These are phyloP conservation scores for Cephus spinipes DNA, from an alignment of 2,888 invertebrate species.

Conservation along the genomic window DNA sequence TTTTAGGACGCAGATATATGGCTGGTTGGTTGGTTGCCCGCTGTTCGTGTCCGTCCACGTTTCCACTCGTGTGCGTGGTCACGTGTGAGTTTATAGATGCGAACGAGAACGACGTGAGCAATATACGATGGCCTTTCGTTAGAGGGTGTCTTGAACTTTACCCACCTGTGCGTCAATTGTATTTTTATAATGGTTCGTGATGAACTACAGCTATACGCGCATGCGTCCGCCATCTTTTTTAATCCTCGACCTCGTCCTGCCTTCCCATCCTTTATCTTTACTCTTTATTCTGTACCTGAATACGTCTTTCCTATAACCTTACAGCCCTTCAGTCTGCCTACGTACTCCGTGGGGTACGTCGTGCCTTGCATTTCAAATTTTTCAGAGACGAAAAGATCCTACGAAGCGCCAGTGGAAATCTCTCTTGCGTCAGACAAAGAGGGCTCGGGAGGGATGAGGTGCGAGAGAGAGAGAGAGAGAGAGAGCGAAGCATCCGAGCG, in stretches of 20 bases:
- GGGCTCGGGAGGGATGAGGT: conserved; percentile 31
- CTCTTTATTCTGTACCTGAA: not conserved
- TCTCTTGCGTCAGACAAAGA: conserved; percentile 3
- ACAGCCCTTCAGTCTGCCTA: conserved; percentile 18
- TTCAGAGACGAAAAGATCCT: conserved; percentile 27
- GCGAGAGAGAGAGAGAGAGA: conserved; percentile 39
- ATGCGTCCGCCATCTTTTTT: conserved; percentile 27
- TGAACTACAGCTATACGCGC: not conserved
- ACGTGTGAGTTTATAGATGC: conserved; percentile 39
- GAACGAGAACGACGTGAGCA: conserved; percentile 45
- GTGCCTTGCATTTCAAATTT: conserved; percentile 46
- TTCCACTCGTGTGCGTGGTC: conserved; percentile 26
- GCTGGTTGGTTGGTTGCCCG: conserved; percentile 53
- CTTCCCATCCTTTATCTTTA: conserved; percentile 22
- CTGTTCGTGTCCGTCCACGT: conserved; percentile 41
- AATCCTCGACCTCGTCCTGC: conserved; percentile 32
- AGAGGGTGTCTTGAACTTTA: conserved; percentile 46
- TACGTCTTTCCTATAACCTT: conserved; percentile 22
- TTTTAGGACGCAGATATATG: conserved; percentile 66
- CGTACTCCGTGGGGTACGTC: conserved; percentile 23
- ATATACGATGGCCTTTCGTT: conserved; percentile 58
- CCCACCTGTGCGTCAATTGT: conserved; percentile 46
- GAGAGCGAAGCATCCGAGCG: conserved; percentile 35
- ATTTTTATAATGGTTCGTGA: not conserved
- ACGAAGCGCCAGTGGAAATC: conserved; percentile 7